Evolutionary conservation across 1,140 invertebrate species (phyloP).

Genomic region (Lethocerus indicus): DNA sequence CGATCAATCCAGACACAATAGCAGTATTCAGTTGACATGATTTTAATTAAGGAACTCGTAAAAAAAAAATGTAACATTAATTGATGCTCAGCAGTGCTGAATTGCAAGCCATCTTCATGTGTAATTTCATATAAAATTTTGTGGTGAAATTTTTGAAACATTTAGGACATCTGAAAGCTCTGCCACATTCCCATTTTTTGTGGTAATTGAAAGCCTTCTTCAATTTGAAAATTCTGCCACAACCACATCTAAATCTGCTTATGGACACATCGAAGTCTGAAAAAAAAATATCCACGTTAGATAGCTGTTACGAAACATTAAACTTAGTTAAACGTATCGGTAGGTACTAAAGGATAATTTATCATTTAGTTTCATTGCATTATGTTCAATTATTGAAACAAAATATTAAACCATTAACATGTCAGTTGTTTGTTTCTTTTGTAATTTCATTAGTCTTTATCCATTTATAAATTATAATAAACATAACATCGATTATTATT

Average conservation of each 20-base stretch:
- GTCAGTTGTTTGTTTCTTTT: not conserved
- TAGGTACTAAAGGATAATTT: not conserved
- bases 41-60: not conserved
- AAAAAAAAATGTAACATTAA: not conserved
- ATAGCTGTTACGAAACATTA: not conserved
- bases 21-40: not conserved
- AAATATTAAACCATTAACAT: not conserved
- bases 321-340: not conserved
- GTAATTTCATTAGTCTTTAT: too few relatives aligned
- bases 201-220: conserved; percentile 8
- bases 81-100: not conserved
- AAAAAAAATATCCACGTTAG: not conserved
- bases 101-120: not conserved
- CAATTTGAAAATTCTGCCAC: conserved; percentile 7
- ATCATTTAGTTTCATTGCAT: not conserved
- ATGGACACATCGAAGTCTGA: not conserved
- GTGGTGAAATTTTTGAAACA: conserved; percentile 4
- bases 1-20: too few relatives aligned
- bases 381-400: not conserved
- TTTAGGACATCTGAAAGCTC: conserved; percentile 11
- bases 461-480: too few relatives aligned
- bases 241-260: conserved; percentile 7
- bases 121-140: conserved; percentile 1
- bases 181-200: conserved; percentile 10
- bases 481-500: too few relatives aligned